Conservation (phyloP, 2,113 vertebrate genomes). For the Phalacrocorax carbo region DNA sequence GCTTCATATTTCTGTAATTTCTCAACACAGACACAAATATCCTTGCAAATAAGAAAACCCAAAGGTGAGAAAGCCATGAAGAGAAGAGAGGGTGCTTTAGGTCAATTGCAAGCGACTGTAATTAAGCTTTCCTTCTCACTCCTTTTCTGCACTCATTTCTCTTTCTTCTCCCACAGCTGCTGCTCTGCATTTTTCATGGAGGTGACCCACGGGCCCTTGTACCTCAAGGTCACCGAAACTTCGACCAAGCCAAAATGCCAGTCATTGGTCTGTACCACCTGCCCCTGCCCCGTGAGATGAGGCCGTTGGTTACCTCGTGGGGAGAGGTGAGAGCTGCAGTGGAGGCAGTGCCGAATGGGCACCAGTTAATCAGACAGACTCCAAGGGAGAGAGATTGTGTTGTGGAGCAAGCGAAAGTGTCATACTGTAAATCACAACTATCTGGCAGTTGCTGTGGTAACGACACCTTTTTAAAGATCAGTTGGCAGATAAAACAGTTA, state of each 20-base stretch:
- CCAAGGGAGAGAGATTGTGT: background rate
- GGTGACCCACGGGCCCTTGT: background rate
- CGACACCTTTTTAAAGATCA: slow-evolving; percentile 8
- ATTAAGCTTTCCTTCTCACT: background rate
- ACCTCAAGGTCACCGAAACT: background rate
- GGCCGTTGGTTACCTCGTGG: accelerated
- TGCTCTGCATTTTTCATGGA: accelerated
- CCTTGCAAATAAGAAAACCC: background rate
- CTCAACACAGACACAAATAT: background rate
- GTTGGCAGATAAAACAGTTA: slow-evolving; percentile 4
- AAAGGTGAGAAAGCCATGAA: background rate
- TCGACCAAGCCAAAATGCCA: background rate
- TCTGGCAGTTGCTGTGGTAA: slow-evolving; percentile 12
- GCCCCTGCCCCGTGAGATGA: background rate
- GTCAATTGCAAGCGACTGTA: background rate
- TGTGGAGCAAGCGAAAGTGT: background rate
- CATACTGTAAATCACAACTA: background rate
- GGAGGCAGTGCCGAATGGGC: accelerated
- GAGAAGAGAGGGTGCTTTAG: background rate
- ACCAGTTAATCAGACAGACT: background rate
- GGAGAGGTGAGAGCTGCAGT: background rate
- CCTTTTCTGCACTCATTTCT: background rate
- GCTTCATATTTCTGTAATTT: background rate
- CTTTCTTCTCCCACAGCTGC: background rate
- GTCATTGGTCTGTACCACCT: background rate